A percentile compares a stretch with the other conserved stretches of the same genome.
These are phyloP conservation scores for Trachelus stipa DNA, from an alignment of 2,888 invertebrate species.

Conservation along the genomic window DNA sequence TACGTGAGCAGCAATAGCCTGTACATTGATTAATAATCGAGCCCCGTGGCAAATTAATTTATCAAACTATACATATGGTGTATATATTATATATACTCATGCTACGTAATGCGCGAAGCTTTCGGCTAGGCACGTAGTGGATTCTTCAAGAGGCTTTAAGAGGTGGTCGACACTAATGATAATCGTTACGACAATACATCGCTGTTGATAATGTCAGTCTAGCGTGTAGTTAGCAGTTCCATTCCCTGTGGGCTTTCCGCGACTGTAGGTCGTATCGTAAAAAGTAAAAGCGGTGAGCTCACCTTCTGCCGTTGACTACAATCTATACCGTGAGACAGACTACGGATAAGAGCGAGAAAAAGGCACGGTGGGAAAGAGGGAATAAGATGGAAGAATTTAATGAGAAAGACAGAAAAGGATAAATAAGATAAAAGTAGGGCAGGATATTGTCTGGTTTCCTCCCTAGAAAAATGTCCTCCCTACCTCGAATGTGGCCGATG, in stretches of 20 bases:
- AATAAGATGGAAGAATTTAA: background rate
- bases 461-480: background rate
- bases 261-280: constrained; percentile 13
- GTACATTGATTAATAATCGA: background rate
- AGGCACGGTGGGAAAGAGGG: background rate
- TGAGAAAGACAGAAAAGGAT: background rate
- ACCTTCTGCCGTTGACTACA: constrained; percentile 12
- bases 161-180: background rate
- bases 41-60: background rate
- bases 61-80: background rate
- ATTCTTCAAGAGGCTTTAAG: background rate
- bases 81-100: background rate
- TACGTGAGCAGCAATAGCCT: background rate
- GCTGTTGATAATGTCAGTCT: background rate
- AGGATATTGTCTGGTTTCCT: constrained; percentile 15
- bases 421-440: constrained; percentile 12
- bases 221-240: background rate
- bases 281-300: constrained; percentile 16
- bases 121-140: background rate
- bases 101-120: background rate
- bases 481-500: background rate
- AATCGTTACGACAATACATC: background rate
- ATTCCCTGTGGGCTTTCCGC: background rate
- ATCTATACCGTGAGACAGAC: background rate
- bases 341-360: background rate